Evolutionary conservation across 2,888 invertebrate genomes (phyloP), one percentile per base, ranked within the genome.

Genomic region (Drosophila paranaensis): DNA sequence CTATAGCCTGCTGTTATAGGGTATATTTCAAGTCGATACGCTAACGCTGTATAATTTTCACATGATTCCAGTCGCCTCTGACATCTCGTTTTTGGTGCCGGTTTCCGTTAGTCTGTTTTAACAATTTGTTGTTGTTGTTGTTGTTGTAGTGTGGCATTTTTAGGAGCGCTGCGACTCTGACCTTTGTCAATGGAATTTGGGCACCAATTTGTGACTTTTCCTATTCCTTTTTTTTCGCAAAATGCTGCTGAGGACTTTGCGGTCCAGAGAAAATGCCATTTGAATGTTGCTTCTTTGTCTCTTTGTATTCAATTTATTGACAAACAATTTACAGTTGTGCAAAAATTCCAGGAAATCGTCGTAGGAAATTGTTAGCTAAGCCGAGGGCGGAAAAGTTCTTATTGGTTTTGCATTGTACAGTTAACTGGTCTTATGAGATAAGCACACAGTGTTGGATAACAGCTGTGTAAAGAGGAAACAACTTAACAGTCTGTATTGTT

Each of bases 151-250:
- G 70, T 76, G 81, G 69, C 67, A 78, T 75, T 80, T 78, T 74
- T 66, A 60, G 75, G 63, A 62, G 43, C 64, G 70, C 64, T 85
- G 71, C 57, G 86, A 82, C 88, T 88, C 67, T 84, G 84, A 84
- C 84, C 84, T 84, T 84, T 84, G 82, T 83, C 89, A 89, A 87
- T 77, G 84, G 84, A 74, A 89, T 84, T 84, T 80, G 61, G 80
- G 63, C 60, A 25, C 46, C 57, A 61, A 58, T 67, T 57, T 58
- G 58, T 56, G 50, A 60, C 51, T 53, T 16, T 33, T n/a, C 27
- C 54, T 54, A 16, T 50, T 66, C 30, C 46, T 35, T 77, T 60
- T 77, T 60, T 79, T 39, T 58, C 66, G 60, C 60, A 79, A 79
- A 71, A 65, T 56, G 66, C 6, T 79, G 63, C 63, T 70, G 71